A percentile compares a stretch with the other conserved stretches of the same genome.
Conservation (phyloP, 1,140 invertebrate genomes). For the Drosophila ficusphila region DNA sequence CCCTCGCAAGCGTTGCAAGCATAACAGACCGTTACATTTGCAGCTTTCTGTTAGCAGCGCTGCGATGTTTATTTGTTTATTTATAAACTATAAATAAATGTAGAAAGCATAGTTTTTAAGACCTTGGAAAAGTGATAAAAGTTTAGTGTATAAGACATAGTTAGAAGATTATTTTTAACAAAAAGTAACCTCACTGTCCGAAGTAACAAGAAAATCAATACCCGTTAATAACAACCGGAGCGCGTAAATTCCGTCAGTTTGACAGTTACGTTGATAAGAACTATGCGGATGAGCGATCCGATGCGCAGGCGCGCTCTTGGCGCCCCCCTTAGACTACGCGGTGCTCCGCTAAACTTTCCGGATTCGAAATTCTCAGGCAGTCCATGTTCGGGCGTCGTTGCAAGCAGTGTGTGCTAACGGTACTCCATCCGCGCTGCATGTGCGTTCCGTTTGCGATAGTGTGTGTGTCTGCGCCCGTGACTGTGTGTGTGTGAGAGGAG, state of each 20-base stretch:
- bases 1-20: slow-evolving; percentile 48
- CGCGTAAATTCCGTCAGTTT: slow-evolving; percentile 56
- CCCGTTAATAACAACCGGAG: slow-evolving; percentile 31
- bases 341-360: slow-evolving; percentile 17
- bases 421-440: slow-evolving; percentile 62
- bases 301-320: slow-evolving; percentile 39
- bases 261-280: slow-evolving; percentile 44
- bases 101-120: not conserved
- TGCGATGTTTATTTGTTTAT: slow-evolving; percentile 5
- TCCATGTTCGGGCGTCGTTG: slow-evolving; percentile 67
- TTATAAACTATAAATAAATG: not conserved
- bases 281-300: not conserved
- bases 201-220: slow-evolving; percentile 59
- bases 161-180: not conserved
- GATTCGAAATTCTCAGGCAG: slow-evolving; percentile 38
- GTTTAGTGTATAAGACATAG: not conserved
- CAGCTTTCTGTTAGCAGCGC: slow-evolving; percentile 11
- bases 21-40: slow-evolving; percentile 9
- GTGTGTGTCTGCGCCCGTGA: slow-evolving; percentile 29
- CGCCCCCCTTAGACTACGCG: not conserved
- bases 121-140: not conserved
- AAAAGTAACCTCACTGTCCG: not conserved
- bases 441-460: slow-evolving; percentile 47
- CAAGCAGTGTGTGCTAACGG: slow-evolving; percentile 63
- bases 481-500: slow-evolving; percentile 32